Base-by-base conservation (phyloP, 2,797 vertebrate species). In the Characodon lateralis region DNA sequence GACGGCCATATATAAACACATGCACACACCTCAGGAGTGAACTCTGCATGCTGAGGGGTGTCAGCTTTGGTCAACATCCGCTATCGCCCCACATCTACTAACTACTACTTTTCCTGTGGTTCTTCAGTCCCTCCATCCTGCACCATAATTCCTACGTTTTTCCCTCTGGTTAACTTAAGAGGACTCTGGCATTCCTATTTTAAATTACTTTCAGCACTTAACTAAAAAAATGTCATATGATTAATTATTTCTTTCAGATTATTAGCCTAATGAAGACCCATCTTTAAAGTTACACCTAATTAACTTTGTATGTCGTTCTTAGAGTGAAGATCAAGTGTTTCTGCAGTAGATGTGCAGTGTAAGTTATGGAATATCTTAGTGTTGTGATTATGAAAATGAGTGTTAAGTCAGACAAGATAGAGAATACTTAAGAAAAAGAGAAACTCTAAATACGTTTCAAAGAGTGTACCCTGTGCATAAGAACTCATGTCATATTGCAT, bases 41-140 rank as follows among this genome's bases (percentile, higher is more conserved):
- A 83, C 77, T 13, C 77, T 85, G 81, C 87, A 90, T 90, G 84
- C 81, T 72, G 72, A 80, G 78, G 86, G 89, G 88, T 92, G 91
- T 94, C 93, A 89, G 89, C 85, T 90, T 87, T 92, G 92, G 90
- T 93, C 90, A 91, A 86, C 83, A 71, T 93, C 70, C 74, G 43
- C 83, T 83, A 84, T 78, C 20, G 28, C 75, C 72, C 73, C 48
- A 51, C 83, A 81, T 83, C 88, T 81, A 79, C 72, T 74, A 65
- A 58, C 18, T 48, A 73, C 77, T 65, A 55, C 77, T 73, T 79
- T 73, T 68, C 26, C 83, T 73, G 77, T 51, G 28, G 79, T 66
- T 82, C 56, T 65, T 71, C 71, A 66, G 8, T 71, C 71, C 43
- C 76, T 87, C 84, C 83, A 83, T 88, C 79, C 81, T 87, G 85